phyloP scores from a whole-genome alignment of 2,113 vertebrate genomes.

The Ammodramus savannarum region DNA sequence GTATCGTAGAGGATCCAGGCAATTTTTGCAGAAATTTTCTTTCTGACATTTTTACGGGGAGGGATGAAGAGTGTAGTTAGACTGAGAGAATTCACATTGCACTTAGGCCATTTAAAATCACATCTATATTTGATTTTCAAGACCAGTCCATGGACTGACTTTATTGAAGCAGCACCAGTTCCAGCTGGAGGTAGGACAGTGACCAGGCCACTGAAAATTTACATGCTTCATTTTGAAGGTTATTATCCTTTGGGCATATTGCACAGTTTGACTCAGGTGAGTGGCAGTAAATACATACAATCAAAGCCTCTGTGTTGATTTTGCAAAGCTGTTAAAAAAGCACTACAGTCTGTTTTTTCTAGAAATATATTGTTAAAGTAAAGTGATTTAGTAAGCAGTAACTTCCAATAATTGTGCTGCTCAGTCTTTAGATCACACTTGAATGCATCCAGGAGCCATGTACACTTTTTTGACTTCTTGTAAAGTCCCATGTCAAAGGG shows the following conservation, averaged over 20 bases:
- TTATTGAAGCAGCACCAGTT: conserved; percentile 52
- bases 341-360: neutral
- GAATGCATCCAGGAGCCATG: neutral
- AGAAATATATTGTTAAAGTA: neutral
- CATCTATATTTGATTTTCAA: conserved; percentile 35
- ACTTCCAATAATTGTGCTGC: neutral
- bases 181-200: conserved; percentile 26
- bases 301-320: conserved; percentile 44
- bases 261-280: conserved; percentile 27
- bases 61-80: neutral
- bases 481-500: neutral
- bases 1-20: neutral
- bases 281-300: neutral
- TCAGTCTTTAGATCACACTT: neutral
- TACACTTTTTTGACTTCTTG: neutral
- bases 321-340: conserved; percentile 22
- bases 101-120: neutral
- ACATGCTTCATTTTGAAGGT: conserved; percentile 50
- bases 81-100: neutral
- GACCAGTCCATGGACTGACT: neutral
- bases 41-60: neutral
- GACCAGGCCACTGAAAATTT: conserved; percentile 27
- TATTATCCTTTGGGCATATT: conserved; percentile 42
- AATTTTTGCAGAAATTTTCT: neutral
- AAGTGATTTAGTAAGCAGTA: conserved; percentile 32